A percentile compares a stretch with the other conserved stretches of the same genome.
Evolutionary conservation across 2,113 vertebrate genomes (phyloP).

Genomic region (Irena cyanogastra): DNA sequence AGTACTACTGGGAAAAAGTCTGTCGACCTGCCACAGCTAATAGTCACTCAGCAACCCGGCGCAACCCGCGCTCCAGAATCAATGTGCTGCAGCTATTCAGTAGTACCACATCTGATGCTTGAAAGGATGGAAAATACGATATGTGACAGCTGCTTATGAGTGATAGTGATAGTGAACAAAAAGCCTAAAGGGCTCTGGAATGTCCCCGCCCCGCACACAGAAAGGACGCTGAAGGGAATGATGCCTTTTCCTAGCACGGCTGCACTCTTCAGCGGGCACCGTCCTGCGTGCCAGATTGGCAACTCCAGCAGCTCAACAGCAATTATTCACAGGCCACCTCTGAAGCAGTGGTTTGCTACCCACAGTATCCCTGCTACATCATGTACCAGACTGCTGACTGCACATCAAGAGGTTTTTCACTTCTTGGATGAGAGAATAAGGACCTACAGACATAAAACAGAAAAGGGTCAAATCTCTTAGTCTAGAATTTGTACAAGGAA

Average conservation of each 20-base stretch:
- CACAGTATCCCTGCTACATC: not conserved
- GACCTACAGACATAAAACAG: not conserved
- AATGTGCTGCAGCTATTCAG: not conserved
- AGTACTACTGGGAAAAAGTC: constrained; percentile 20
- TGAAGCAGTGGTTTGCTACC: not conserved
- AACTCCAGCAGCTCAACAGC: not conserved
- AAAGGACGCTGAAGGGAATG: not conserved
- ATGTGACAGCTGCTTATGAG: constrained; percentile 38
- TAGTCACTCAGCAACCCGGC: constrained; percentile 1
- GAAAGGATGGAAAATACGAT: not conserved
- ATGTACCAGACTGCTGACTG: not conserved
- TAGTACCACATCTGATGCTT: not conserved
- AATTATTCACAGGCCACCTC: not conserved
- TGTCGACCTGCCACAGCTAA: constrained; percentile 25
- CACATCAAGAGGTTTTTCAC: not conserved
- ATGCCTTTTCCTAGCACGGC: not conserved
- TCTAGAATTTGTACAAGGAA: not conserved
- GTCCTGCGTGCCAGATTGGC: constrained; percentile 19
- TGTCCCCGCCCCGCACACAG: not conserved
- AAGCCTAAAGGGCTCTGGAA: not conserved
- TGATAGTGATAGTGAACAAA: constrained; percentile 19
- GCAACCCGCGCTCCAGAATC: not conserved
- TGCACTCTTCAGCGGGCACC: not conserved
- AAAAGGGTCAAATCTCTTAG: not conserved
- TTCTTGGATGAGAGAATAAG: not conserved